Conservation (phyloP, 2,113 vertebrate genomes). For the Melozone crissalis region DNA sequence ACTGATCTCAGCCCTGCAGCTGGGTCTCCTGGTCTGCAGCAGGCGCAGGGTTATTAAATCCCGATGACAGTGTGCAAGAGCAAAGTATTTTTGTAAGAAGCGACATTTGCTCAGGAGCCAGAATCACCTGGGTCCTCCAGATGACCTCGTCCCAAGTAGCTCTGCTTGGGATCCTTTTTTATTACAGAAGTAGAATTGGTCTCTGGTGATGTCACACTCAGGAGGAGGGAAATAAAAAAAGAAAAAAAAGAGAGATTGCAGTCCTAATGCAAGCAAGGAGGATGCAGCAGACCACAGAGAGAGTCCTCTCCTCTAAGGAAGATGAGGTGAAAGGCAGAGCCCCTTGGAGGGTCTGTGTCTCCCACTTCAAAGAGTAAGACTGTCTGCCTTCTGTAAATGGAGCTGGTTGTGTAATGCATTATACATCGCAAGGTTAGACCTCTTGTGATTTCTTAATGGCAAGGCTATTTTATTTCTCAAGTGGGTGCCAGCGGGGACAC, state of each 20-base stretch:
- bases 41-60: constrained; percentile 17
- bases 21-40: constrained; percentile 56
- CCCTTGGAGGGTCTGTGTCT: constrained; percentile 26
- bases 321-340: constrained; percentile 52
- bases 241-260: constrained; percentile 51
- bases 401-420: constrained; percentile 53
- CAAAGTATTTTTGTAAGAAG: constrained; percentile 63
- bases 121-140: constrained; percentile 44
- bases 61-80: neutral
- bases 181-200: constrained; percentile 62
- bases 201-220: constrained; percentile 61
- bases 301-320: constrained; percentile 55
- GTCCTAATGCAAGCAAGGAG: constrained; percentile 59
- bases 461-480: constrained; percentile 18
- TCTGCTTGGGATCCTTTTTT: constrained; percentile 67
- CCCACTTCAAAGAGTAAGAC: constrained; percentile 57
- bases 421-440: constrained; percentile 2
- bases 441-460: constrained; percentile 38
- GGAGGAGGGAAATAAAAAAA: constrained; percentile 29
- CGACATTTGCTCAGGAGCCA: neutral
- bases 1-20: constrained; percentile 53
- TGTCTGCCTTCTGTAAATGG: constrained; percentile 62
- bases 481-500: neutral
- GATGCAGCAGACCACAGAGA: constrained; percentile 56
- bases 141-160: constrained; percentile 71